Conservation (phyloP, 2,888 invertebrate genomes). For the Caradrina clavipalpis region DNA sequence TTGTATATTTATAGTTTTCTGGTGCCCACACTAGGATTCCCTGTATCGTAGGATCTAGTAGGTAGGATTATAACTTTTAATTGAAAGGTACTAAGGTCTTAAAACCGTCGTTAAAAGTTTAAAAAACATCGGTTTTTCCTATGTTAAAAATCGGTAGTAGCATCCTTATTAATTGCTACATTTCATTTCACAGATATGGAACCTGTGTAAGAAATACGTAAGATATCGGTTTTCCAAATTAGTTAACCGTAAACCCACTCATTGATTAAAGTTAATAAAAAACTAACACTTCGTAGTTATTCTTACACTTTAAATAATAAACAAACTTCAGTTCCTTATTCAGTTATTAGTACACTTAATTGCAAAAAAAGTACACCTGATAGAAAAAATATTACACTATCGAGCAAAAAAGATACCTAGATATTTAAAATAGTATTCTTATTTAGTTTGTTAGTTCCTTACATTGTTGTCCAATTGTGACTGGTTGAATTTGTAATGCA, state of each 20-base stretch:
- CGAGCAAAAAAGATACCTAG: conserved; percentile 25
- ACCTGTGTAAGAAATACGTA: conserved; percentile 30
- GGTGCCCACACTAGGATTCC: too few relatives aligned
- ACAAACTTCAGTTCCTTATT: conserved; percentile 37
- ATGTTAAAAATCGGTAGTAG: background rate
- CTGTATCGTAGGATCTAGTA: too few relatives aligned
- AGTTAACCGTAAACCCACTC: conserved; percentile 24
- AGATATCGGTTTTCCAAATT: conserved; percentile 47
- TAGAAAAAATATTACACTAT: conserved; percentile 30
- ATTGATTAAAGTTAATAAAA: conserved; percentile 44
- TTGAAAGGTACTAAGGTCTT: too few relatives aligned
- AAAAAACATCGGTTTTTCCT: too few relatives aligned
- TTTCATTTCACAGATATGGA: conserved; percentile 5
- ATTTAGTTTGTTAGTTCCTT: conserved; percentile 39
- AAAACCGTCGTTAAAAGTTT: too few relatives aligned
- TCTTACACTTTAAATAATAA: conserved; percentile 8
- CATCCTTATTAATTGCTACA: conserved; percentile 14
- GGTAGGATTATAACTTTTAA: too few relatives aligned
- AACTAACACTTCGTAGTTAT: conserved; percentile 2
- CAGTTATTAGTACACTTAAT: conserved; percentile 17
- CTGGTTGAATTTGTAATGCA: conserved; percentile 42
- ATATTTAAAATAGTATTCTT: conserved; percentile 49
- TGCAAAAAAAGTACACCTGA: conserved; percentile 21
- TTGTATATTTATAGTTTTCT: too few relatives aligned
- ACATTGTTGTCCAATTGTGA: conserved; percentile 47